Evolutionary conservation across 2,888 invertebrate genomes (phyloP), one percentile per base, ranked within the genome.

Genomic region (Hoplodrina ambigua): DNA sequence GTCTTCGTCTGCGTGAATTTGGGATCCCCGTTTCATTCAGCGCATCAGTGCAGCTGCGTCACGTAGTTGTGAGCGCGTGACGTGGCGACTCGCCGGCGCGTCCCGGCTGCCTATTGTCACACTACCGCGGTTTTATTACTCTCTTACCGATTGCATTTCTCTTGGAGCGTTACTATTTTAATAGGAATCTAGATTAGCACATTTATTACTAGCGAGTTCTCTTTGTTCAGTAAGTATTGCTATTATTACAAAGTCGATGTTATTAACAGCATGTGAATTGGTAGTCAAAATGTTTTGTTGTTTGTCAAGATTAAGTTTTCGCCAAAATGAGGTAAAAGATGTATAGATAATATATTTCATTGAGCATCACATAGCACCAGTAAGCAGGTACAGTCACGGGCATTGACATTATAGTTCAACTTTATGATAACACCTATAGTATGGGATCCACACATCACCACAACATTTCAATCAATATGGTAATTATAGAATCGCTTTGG

Each of bases 281-380:
- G 33, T 67, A 52, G 30, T 59, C 55, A 77, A 54, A 61, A 88
- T 88, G 88, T 82, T 88, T 66, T 87, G 89, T 75, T 88, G 88
- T 81, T 81, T 89, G 56, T 85, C 88, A 56, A 83, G 88, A 72
- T 69, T 85, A 52, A 80, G 75, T 52, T 79, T 78, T 55, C 76
- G 79, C 15, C 74, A 69, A 37, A 75, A 52, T 50, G 83, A 88
- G 88, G 88, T 88, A 74, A 64, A 17, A 54, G 20, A 30, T 41
- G 10, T 56, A 10, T 30, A 20, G 2, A 25, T 25, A 25, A 25
- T 25, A 25, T 70, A n/a, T 46, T 41, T 49, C 0, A 20, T 54
- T 46, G 53, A 4, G 30, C n/a, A 41, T 41, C 1, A 41, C 13
- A 41, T 41, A 2, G 2, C 11, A 41, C 41, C 13, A 41, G 8